These are phyloP conservation scores for Hirundo rustica DNA, from an alignment of 2,797 vertebrate genomes.

Conservation along the genomic window DNA sequence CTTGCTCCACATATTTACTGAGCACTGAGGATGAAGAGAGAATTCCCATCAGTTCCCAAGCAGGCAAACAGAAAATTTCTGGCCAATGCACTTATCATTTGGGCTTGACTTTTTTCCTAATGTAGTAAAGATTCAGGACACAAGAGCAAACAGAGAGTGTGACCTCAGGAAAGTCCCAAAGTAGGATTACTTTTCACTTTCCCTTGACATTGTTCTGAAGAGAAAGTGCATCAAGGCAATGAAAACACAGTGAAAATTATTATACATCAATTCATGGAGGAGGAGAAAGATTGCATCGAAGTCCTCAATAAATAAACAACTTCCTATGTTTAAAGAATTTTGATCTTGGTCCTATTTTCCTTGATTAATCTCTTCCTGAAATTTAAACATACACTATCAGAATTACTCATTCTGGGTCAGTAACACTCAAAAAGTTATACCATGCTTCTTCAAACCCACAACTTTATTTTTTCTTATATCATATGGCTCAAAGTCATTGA, in stretches of 20 bases:
- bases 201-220: not conserved
- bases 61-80: not conserved
- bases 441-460: not conserved
- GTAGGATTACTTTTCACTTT: not conserved
- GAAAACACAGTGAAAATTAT: not conserved
- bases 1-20: not conserved
- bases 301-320: not conserved
- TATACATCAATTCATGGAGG: not conserved
- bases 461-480: not conserved
- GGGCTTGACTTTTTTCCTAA: not conserved
- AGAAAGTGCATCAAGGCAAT: not conserved
- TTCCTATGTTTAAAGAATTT: not conserved
- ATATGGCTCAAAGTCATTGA: not conserved
- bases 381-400: not conserved
- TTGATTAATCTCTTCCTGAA: not conserved
- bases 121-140: not conserved
- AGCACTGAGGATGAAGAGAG: not conserved
- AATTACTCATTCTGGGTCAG: not conserved
- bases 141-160: not conserved
- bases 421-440: not conserved
- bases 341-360: not conserved
- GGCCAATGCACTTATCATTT: not conserved
- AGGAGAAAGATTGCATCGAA: not conserved
- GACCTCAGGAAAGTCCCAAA: not conserved
- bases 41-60: not conserved